Conservation (phyloP, 2,113 vertebrate species). For the Spilogale gracilis region DNA sequence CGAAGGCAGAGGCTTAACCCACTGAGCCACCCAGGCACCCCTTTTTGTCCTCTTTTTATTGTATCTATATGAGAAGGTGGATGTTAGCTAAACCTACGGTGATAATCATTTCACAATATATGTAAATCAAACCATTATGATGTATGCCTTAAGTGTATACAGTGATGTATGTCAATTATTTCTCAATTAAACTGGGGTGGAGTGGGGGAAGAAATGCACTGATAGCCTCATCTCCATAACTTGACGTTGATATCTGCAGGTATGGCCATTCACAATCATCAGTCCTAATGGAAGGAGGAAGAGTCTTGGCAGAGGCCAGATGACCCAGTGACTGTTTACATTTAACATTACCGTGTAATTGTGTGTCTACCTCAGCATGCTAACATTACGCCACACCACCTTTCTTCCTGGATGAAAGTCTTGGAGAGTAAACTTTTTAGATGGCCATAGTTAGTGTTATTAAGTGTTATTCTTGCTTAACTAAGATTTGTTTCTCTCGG, state of each 20-base stretch:
- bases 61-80: not conserved
- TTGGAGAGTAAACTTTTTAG: slow-evolving; percentile 16
- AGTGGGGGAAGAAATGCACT: not conserved
- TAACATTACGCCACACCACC: not conserved
- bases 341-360: not conserved
- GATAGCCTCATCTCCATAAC: not conserved
- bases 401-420: slow-evolving; percentile 27
- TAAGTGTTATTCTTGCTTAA: slow-evolving; percentile 14
- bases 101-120: not conserved
- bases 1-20: too few relatives aligned
- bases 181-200: not conserved
- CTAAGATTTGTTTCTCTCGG: slow-evolving; percentile 46
- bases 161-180: not conserved
- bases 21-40: too few relatives aligned
- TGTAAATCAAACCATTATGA: not conserved
- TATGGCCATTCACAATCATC: not conserved
- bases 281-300: not conserved
- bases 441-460: not conserved
- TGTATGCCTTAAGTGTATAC: not conserved
- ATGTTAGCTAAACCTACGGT: not conserved
- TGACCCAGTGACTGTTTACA: not conserved
- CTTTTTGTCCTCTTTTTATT: not conserved
- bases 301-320: not conserved
- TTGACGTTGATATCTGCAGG: not conserved
- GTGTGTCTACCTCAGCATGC: not conserved